Evolutionary conservation across 1,140 invertebrate genomes (phyloP), one percentile per base, ranked within the genome.

Genomic region (Heliothis subflexa): DNA sequence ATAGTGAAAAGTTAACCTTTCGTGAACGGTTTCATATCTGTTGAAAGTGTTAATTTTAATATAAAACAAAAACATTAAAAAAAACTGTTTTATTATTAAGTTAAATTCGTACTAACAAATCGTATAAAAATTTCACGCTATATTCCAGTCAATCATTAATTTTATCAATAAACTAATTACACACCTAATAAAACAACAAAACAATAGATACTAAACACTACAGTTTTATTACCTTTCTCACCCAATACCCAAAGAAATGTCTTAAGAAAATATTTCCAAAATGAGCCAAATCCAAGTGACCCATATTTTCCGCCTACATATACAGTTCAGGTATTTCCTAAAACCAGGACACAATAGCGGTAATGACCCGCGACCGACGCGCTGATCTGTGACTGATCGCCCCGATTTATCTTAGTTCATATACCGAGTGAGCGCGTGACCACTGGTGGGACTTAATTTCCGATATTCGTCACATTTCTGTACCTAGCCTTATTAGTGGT

Each of bases 361-460:
- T 68, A 68, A 68, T 25, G 64, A 68, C 12, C 64, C 64, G 21
- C 47, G 66, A 70, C 13, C 66, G 47, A 7, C 14, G 40, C 47
- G 25, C 47, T 50, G 66, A 70, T 70, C 47, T 70, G 66, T 70
- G 66, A 70, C 47, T 52, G 66, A 70, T 70, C 28, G 66, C 25
- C n/a, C n/a, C 66, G 50, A 70, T 70, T 70, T 70, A 70, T 70
- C 66, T 50, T 50, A 50, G 45, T 50, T 70, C 66, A 52, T 28
- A n/a, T 70, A 12, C 21, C 13, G 40, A 66, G 62, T 50, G 47
- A 28, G 13, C 45, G 50, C 21, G 33, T 40, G 33, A 40, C 66
- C 33, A 70, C 47, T 52, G 47, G 21, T n/a, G 50, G 25, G 47
- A 16, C 11, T 50, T 70, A n/a, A 50, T 70, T 50, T 50, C 47